phyloP scores from a whole-genome alignment of 2,888 invertebrate genomes.

The Aleiodes alternator region DNA sequence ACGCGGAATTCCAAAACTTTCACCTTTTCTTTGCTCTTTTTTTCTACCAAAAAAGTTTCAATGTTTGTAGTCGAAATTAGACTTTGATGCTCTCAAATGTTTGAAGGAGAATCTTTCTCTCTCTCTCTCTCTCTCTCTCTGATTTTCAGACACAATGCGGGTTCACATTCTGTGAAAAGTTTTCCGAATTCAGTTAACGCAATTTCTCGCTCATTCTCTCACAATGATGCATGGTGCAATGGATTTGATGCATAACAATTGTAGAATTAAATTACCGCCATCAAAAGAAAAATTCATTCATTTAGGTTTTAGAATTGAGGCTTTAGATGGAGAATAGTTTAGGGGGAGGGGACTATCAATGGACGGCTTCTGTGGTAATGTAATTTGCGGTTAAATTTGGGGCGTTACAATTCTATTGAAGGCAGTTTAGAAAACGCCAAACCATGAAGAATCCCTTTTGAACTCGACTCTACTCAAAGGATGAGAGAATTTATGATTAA shows the following conservation, averaged over 20 bases:
- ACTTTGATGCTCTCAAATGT: constrained; percentile 38
- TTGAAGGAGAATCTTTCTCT: constrained; percentile 13
- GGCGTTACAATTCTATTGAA: constrained; percentile 39
- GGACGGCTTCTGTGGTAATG: constrained; percentile 4
- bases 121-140: too few relatives aligned
- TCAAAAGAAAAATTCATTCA: neutral
- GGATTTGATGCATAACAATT: neutral
- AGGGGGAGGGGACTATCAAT: neutral
- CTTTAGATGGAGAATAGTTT: too few relatives aligned
- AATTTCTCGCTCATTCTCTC: too few relatives aligned
- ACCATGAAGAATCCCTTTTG: constrained; percentile 14
- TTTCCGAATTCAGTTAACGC: neutral
- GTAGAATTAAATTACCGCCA: neutral
- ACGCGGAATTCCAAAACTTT: neutral
- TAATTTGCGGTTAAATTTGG: constrained; percentile 38
- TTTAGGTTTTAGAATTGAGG: neutral
- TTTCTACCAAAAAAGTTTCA: neutral
- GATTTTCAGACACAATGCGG: constrained; percentile 34
- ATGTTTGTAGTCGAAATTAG: constrained; percentile 33
- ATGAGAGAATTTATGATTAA: constrained; percentile 43
- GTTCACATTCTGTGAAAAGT: neutral
- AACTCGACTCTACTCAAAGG: neutral
- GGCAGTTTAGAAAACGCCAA: neutral
- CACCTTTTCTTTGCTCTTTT: neutral
- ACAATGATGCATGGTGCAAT: neutral